Conservation (phyloP, 2,888 invertebrate species). For the Isotomurus palustris region DNA sequence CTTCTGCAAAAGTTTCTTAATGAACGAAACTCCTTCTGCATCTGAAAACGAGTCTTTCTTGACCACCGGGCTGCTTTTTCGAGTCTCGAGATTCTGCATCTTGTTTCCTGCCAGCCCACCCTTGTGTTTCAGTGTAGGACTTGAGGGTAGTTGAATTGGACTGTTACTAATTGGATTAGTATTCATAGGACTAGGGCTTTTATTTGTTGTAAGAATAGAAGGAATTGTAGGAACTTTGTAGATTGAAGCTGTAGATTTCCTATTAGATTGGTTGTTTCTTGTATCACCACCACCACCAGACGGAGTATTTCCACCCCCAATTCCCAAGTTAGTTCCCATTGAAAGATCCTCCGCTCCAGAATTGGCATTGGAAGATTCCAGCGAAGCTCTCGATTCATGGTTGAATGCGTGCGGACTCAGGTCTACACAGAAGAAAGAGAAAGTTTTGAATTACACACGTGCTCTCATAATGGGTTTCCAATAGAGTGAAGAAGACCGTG, state of each 20-base stretch:
- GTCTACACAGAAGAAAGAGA: constrained; percentile 18
- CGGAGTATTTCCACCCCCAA: no score
- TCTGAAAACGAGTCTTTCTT: constrained; percentile 40
- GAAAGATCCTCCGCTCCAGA: background rate
- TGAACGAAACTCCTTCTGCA: constrained; percentile 41
- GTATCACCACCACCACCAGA: background rate
- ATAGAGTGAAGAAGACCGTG: background rate
- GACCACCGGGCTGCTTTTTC: constrained; percentile 27
- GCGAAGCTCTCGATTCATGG: background rate
- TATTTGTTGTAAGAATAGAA: constrained; percentile 20
- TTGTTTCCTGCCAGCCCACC: constrained; percentile 4
- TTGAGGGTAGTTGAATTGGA: constrained; percentile 12
- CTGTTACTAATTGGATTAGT: constrained; percentile 9
- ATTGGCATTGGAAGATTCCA: background rate
- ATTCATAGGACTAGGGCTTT: background rate
- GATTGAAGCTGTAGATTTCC: constrained; percentile 1
- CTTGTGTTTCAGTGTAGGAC: constrained; percentile 7
- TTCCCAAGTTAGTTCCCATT: no score
- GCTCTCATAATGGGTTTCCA: no score
- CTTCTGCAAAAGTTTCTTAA: constrained; percentile 41
- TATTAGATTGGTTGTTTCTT: background rate
- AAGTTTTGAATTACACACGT: no score
- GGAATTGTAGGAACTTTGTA: constrained; percentile 28
- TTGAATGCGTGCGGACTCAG: constrained; percentile 10
- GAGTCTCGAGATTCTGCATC: constrained; percentile 6